Conservation (phyloP, 2,113 vertebrate species). For the Hippocampus barbouri region DNA sequence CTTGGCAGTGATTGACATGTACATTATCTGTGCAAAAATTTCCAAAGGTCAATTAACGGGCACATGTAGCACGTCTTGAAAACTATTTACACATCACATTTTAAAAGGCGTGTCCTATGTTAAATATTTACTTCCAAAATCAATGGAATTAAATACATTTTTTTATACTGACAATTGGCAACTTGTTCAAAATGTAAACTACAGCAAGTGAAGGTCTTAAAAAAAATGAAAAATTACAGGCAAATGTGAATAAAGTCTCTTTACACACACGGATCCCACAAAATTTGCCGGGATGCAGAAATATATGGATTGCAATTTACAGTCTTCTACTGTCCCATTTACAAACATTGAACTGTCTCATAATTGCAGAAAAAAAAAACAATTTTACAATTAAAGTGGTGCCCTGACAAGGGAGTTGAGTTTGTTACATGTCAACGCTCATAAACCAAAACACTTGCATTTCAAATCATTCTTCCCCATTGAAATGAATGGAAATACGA, state of each 20-base stretch:
- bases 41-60: slow-evolving; percentile 44
- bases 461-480: not conserved
- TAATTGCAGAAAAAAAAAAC: not conserved
- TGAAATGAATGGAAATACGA: not conserved
- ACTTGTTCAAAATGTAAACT: slow-evolving; percentile 41
- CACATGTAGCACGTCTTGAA: slow-evolving; percentile 30
- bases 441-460: not conserved
- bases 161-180: slow-evolving; percentile 38
- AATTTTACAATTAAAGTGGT: not conserved
- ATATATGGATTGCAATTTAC: not conserved
- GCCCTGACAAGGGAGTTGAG: not conserved
- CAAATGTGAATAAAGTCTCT: slow-evolving; percentile 19
- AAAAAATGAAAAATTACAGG: slow-evolving; percentile 11
- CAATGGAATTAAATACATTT: slow-evolving; percentile 38
- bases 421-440: not conserved
- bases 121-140: slow-evolving; percentile 14
- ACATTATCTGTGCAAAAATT: slow-evolving; percentile 38
- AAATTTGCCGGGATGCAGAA: not conserved
- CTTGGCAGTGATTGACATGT: not conserved
- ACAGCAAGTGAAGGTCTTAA: slow-evolving; percentile 1
- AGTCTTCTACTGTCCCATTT: not conserved
- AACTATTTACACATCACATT: slow-evolving; percentile 56
- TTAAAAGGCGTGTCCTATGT: slow-evolving; percentile 35
- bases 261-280: not conserved
- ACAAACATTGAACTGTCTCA: not conserved